Base-by-base conservation (phyloP, 2,888 invertebrate genomes). In the Dryobotodes eremita region DNA sequence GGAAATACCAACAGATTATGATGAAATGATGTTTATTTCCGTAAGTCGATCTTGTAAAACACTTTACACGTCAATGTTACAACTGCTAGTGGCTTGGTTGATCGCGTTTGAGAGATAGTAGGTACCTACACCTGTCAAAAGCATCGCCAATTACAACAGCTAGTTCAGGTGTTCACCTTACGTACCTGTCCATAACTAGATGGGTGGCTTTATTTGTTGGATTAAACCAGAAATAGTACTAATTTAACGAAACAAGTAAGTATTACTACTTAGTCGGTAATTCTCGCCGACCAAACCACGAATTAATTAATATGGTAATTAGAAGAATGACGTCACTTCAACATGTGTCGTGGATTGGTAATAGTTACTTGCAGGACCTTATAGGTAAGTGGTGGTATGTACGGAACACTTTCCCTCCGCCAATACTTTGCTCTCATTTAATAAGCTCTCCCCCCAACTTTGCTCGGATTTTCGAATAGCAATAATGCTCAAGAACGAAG, bases 391-490 rank as follows among this genome's bases (percentile, higher is more conserved):
- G n/a, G n/a, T 36, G 31, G 79, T 82, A 72, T 26, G 84, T 84
- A 59, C 72, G 36, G 53, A 26, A 42, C 15, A 72, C 79, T 84
- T 82, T 84, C 81, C 26, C 62, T 59, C 13, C 17, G 26, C 62
- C 68, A 42, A 31, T 23, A 62, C 20, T 23, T 62, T 71, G 62
- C 46, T 85, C 85, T 68, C 64, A 69, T 69, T 83, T 11, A 62
- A 46, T 23, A 46, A 68, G 69, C 31, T 55, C 13, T 53, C 6
- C 17, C 23, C 48, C 57, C 36, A 26, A 55, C 68, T 72, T 61
- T 31, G 17, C 31, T 75, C 6, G 15, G 1, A 4, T 15, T 82
- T 66, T 17, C 0, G 5, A 62, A 62, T n/a, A 31, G 5, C 50
- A 23, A 15, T n/a, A 26, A 26, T 68, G 7, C 3, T 26, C 20